These are phyloP conservation scores for Leptodactylus fuscus DNA, from an alignment of 2,113 vertebrate species.

Conservation along the genomic window DNA sequence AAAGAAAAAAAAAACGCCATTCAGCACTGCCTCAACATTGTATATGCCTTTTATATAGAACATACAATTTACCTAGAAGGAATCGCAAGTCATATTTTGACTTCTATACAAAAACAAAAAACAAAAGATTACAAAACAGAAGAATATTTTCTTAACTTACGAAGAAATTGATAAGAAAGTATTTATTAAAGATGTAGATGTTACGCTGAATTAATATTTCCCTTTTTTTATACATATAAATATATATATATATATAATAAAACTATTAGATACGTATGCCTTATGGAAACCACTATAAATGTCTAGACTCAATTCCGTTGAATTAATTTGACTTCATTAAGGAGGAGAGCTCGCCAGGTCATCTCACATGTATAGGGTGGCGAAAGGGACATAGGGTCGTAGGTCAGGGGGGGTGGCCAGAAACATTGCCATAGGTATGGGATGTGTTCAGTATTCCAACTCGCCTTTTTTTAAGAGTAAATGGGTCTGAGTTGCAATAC, in stretches of 20 bases:
- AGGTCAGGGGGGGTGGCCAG: background rate
- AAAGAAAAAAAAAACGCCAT: constrained; percentile 73
- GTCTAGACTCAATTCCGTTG: constrained; percentile 75
- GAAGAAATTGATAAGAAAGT: constrained; percentile 76
- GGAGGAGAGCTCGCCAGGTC: background rate
- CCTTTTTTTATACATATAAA: constrained; percentile 70
- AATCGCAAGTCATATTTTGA: constrained; percentile 75
- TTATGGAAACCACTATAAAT: constrained; percentile 81
- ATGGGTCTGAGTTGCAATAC: too few species aligned
- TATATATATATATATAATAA: constrained; percentile 1
- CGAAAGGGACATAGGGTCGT: background rate
- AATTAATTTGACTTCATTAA: constrained; percentile 7
- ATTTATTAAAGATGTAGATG: constrained; percentile 80
- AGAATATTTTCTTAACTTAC: constrained; percentile 81
- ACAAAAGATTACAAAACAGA: constrained; percentile 74
- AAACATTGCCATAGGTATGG: too few species aligned
- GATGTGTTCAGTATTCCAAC: too few species aligned
- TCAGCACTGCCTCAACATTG: constrained; percentile 90
- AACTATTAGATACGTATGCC: constrained; percentile 80
- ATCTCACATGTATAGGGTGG: background rate
- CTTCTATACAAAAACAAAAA: constrained; percentile 68
- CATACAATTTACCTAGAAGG: constrained; percentile 68
- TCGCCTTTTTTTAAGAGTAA: too few species aligned
- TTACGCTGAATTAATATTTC: constrained; percentile 75
- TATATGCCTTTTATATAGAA: constrained; percentile 87